phyloP scores from a whole-genome alignment of 2,888 invertebrate species.

The Stenodera caucasica region DNA sequence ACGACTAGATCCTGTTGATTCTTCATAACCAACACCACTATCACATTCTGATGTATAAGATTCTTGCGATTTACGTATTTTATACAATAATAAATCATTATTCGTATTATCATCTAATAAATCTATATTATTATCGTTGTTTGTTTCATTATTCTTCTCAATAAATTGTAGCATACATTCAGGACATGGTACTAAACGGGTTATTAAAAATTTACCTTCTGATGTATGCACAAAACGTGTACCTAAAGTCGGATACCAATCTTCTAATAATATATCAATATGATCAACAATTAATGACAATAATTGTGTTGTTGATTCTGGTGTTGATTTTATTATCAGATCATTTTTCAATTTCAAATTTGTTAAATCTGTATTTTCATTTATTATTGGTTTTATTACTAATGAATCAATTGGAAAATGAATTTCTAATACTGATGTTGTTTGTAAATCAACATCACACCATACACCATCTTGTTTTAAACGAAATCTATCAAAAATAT shows the following conservation, averaged over 20 bases:
- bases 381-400: conserved; percentile 59
- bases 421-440: conserved; percentile 84
- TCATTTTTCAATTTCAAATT: conserved; percentile 46
- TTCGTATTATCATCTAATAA: conserved; percentile 17
- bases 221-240: conserved; percentile 98
- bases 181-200: conserved; percentile 90
- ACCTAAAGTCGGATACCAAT: conserved; percentile 97
- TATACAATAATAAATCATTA: conserved; percentile 42
- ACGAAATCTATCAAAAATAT: conserved; percentile 66
- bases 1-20: conserved; percentile 75
- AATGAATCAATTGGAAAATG: conserved; percentile 73
- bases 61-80: conserved; percentile 65
- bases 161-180: conserved; percentile 69
- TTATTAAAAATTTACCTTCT: conserved; percentile 92
- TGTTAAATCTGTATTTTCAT: conserved; percentile 38
- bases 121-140: too few relatives aligned
- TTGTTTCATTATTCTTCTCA: too few relatives aligned
- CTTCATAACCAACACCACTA: conserved; percentile 85
- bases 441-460: conserved; percentile 79
- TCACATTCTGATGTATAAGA: conserved; percentile 82
- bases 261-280: conserved; percentile 93
- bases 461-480: conserved; percentile 83
- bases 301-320: conserved; percentile 78
- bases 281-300: conserved; percentile 91
- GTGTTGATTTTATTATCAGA: conserved; percentile 75